These are phyloP conservation scores for Chamaetylas fuelleborni DNA, from an alignment of 2,113 vertebrate species.

Conservation along the genomic window DNA sequence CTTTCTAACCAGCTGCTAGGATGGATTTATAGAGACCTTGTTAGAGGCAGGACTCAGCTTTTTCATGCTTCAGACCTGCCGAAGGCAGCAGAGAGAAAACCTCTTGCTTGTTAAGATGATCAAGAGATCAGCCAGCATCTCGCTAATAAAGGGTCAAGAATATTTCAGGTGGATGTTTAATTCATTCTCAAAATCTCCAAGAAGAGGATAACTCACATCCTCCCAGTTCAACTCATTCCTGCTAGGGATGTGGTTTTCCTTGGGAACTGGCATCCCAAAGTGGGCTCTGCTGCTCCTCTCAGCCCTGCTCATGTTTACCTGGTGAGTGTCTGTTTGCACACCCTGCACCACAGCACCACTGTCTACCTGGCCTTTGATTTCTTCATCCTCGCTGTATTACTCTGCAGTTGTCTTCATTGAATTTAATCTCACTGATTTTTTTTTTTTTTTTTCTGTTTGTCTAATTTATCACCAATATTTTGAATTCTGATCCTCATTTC, in stretches of 20 bases:
- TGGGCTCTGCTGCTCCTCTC: background rate
- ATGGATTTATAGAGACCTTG: background rate
- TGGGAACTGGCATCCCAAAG: background rate
- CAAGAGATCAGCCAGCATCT: background rate
- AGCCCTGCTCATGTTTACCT: background rate
- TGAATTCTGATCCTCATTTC: background rate
- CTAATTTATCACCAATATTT: background rate
- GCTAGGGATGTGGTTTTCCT: background rate
- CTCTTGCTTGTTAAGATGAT: background rate
- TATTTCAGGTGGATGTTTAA: background rate
- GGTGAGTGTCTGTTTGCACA: background rate
- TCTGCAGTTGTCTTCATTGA: background rate
- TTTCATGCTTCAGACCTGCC: background rate
- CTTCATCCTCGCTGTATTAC: background rate
- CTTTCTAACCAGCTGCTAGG: background rate
- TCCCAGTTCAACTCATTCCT: background rate
- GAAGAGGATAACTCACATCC: background rate
- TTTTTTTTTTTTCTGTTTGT: background rate
- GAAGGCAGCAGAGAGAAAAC: background rate
- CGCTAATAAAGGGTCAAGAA: background rate
- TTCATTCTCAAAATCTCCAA: background rate
- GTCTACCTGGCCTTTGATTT: background rate
- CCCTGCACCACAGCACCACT: rapidly evolving
- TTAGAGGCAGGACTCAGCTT: background rate
- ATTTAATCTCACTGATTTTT: background rate